phyloP scores from a whole-genome alignment of 2,113 vertebrate species.

The Leptocoma aspasia region DNA sequence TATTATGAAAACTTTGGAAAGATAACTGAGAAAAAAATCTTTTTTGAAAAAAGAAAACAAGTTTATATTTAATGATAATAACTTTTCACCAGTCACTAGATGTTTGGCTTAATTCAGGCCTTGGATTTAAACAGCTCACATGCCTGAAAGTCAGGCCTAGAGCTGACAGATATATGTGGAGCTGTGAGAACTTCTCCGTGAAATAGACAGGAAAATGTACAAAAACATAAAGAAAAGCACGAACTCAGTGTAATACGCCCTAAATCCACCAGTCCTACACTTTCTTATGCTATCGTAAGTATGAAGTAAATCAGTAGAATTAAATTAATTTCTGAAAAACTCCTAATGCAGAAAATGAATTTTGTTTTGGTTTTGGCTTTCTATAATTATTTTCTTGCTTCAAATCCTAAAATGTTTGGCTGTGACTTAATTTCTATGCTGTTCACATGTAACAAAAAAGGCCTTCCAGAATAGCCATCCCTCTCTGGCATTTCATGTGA shows the following conservation, averaged over 20 bases:
- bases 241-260: background rate
- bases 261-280: background rate
- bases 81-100: background rate
- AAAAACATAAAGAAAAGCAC: background rate
- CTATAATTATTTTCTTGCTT: background rate
- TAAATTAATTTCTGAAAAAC: background rate
- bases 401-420: background rate
- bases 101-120: background rate
- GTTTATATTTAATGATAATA: background rate
- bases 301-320: background rate
- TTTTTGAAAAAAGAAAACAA: background rate
- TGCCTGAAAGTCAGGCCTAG: background rate
- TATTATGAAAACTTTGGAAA: background rate
- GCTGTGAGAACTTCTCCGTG: background rate
- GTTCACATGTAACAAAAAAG: background rate
- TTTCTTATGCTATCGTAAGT: background rate
- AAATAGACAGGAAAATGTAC: background rate
- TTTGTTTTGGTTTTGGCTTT: background rate
- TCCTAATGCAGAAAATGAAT: background rate
- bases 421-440: background rate
- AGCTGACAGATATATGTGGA: background rate
- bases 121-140: background rate
- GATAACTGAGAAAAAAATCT: background rate
- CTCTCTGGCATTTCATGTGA: conserved; percentile 48
- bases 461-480: background rate